Conservation (phyloP, 2,888 invertebrate genomes). For the Drosophila helvetica region DNA sequence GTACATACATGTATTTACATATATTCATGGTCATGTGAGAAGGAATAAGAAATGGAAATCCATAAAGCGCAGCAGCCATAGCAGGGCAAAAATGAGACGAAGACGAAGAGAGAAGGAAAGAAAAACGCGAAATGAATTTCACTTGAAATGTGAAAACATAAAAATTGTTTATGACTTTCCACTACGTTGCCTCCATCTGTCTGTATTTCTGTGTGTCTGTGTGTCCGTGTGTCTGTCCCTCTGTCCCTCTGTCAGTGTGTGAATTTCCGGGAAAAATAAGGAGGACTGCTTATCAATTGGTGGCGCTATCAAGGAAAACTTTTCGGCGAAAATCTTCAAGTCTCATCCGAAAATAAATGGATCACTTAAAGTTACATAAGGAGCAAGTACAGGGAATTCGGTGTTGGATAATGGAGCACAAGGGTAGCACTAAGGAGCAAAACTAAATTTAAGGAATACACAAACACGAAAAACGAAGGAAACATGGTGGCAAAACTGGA, state of each 20-base stretch:
- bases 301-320: slow-evolving; percentile 23
- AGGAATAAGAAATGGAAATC: slow-evolving; percentile 45
- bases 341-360: not conserved
- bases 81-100: slow-evolving; percentile 40
- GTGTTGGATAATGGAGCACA: no score
- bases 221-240: slow-evolving; percentile 20
- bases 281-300: slow-evolving; percentile 37
- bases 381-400: no score
- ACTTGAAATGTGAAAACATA: slow-evolving; percentile 79
- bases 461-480: no score
- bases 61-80: slow-evolving; percentile 73
- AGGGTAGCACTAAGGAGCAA: no score
- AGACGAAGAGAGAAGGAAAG: slow-evolving; percentile 13
- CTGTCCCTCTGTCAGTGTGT: slow-evolving; percentile 2
- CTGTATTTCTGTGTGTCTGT: slow-evolving; percentile 19
- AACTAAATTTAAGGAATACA: no score
- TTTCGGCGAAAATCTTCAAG: not conserved
- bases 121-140: slow-evolving; percentile 78
- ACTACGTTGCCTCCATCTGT: slow-evolving; percentile 59
- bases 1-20: slow-evolving; percentile 4
- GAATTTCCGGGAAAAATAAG: not conserved
- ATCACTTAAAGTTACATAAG: not conserved
- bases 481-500: no score
- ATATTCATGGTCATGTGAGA: slow-evolving; percentile 24
- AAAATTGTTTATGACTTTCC: slow-evolving; percentile 78